Conservation (phyloP, 2,113 vertebrate genomes). For the Carollia perspicillata region DNA sequence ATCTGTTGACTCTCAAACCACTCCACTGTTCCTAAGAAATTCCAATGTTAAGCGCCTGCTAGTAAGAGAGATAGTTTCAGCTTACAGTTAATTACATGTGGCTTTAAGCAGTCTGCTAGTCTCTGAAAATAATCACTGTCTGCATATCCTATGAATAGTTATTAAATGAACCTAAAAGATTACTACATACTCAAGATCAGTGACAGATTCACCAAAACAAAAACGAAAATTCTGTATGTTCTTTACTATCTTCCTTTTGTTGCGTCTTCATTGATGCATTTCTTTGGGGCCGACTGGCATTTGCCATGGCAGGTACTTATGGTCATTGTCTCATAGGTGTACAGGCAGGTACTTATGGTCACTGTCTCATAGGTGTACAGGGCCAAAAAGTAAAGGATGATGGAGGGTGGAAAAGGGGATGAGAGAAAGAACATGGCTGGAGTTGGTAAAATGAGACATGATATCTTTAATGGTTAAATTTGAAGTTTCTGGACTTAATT, state of each 20-base stretch:
- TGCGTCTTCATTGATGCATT: not conserved
- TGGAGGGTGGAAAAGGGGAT: not conserved
- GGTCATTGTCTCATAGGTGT: not conserved
- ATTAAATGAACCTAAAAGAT: not conserved
- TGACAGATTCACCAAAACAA: not conserved
- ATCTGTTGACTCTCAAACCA: not conserved
- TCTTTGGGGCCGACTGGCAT: not conserved
- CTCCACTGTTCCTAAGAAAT: not conserved
- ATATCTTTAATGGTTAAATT: not conserved
- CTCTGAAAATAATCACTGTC: not conserved
- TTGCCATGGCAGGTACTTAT: not conserved
- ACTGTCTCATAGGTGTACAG: not conserved
- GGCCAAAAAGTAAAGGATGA: not conserved
- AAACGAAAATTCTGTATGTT: not conserved
- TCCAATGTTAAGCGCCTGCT: not conserved
- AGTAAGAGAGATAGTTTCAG: not conserved
- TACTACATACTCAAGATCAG: not conserved
- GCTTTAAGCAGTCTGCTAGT: not conserved
- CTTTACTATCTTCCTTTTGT: not conserved
- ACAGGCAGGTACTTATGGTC: not conserved
- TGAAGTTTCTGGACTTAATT: not conserved
- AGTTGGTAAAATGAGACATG: not conserved
- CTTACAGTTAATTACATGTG: not conserved
- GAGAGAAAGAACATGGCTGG: not conserved
- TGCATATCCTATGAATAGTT: not conserved